A percentile compares a stretch with the other conserved stretches of the same genome.
These are phyloP conservation scores for Eubucco bourcierii DNA, from an alignment of 2,113 vertebrate genomes.

Conservation along the genomic window DNA sequence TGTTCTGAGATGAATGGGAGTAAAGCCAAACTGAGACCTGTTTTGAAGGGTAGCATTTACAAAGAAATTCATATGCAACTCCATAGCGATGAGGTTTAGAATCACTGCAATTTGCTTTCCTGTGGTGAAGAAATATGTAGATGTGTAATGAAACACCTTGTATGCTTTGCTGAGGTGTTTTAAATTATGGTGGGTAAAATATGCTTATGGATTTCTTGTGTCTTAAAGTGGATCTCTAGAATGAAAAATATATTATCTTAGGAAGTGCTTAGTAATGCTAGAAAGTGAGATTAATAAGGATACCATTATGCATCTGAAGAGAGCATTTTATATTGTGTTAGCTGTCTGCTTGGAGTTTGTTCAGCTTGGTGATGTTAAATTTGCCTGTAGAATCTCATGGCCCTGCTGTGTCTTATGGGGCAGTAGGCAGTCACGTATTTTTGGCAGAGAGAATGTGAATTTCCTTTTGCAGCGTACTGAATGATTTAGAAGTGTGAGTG, in stretches of 20 bases:
- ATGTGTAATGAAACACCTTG: neutral
- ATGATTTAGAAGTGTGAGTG: neutral
- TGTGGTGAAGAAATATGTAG: neutral
- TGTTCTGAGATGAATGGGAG: neutral
- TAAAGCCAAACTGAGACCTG: neutral
- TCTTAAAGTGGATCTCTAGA: neutral
- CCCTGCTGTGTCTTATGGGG: neutral
- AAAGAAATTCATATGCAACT: neutral
- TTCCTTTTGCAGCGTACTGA: neutral
- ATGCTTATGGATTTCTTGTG: neutral
- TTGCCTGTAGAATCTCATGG: neutral
- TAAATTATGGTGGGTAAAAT: neutral
- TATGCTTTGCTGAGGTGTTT: neutral
- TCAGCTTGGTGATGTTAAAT: neutral
- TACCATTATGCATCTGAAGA: neutral
- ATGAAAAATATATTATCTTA: neutral
- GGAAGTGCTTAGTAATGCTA: neutral
- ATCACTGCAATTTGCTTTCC: constrained; percentile 5
- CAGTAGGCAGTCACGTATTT: neutral
- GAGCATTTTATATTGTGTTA: neutral
- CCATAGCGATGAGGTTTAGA: neutral
- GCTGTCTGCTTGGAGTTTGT: neutral
- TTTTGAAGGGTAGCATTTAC: neutral
- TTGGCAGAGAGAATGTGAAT: neutral
- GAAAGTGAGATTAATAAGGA: neutral